Percentiles rank a stretch among this genome's conserved stretches.
These are phyloP conservation scores for Perca fluviatilis DNA, from an alignment of 2,113 vertebrate genomes.

Conservation along the genomic window DNA sequence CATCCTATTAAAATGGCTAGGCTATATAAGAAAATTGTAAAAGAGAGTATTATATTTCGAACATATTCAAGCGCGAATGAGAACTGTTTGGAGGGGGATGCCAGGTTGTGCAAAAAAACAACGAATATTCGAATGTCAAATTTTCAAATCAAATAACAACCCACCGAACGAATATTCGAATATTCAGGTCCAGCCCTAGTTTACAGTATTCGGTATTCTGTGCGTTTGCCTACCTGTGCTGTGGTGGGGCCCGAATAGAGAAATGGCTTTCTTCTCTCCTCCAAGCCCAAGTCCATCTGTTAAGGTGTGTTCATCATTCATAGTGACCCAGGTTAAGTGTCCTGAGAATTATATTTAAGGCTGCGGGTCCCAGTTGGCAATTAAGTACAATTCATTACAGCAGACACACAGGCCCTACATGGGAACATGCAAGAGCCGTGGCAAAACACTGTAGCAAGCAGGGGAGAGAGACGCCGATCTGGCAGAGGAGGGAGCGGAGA, in stretches of 20 bases:
- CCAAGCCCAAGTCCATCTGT: constrained; percentile 69
- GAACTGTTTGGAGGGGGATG: too few relatives aligned
- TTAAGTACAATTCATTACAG: constrained; percentile 86
- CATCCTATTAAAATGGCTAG: too few relatives aligned
- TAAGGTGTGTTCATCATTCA: constrained; percentile 82
- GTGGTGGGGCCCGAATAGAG: constrained; percentile 45
- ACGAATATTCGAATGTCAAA: too few relatives aligned
- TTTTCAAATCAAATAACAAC: too few relatives aligned
- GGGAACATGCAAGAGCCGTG: constrained; percentile 65
- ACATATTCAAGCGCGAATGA: too few relatives aligned
- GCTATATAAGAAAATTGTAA: too few relatives aligned
- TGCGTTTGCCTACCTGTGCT: constrained; percentile 37
- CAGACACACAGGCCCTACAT: constrained; percentile 73
- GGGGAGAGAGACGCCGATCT: constrained; percentile 30
- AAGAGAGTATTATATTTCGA: too few relatives aligned
- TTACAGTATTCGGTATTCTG: background rate
- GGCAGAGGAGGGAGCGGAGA: background rate
- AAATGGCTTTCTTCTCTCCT: constrained; percentile 64
- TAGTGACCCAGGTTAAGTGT: constrained; percentile 82
- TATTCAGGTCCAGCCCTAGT: too few relatives aligned
- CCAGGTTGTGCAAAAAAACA: too few relatives aligned
- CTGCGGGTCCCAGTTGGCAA: constrained; percentile 78
- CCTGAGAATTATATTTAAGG: constrained; percentile 83
- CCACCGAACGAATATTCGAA: too few relatives aligned
- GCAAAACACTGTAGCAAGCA: constrained; percentile 51